Base-by-base conservation (phyloP, 2,888 invertebrate species). In the Zaprionus lineosus region DNA sequence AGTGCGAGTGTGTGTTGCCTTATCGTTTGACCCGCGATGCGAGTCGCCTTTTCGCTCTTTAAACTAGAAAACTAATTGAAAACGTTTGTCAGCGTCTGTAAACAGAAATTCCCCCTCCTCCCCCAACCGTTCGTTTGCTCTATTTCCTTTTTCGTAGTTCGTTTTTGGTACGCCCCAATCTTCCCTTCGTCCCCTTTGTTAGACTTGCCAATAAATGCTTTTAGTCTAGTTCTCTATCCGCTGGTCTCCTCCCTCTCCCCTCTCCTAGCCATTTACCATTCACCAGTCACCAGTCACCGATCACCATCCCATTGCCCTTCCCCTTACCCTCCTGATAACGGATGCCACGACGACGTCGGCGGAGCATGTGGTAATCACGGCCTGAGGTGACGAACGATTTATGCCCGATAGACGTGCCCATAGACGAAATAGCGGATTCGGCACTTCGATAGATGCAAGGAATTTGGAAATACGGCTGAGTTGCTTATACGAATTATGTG, bases 1-100 rank as follows among this genome's bases (percentile, higher is more conserved):
- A n/a, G 24, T 24, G 24, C n/a, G 24, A 33, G 33, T 57, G 57
- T 72, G 44, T 77, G 74, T 74, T 68, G 56, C 56, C 53, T 69
- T 74, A 65, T 61, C 72, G 75, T 72, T 68, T 78, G 83, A 83
- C 75, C 79, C 69, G 79, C 76, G 59, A 55, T 61, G 28, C 48
- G 56, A 43, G 56, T 64, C 71, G 71, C 61, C 60, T 61, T 65
- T 52, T 48, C 26, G 26, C 36, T 48, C 19, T 31, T 63, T 55
- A 56, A 59, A 69, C 62, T 46, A 55, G 51, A 31, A 39, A 57
- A 77, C 84, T 78, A 78, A 78, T 78, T 78, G 78, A 78, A 78
- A 77, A 82, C 78, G 84, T 82, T 78, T 78, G 84, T 78, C 78
- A 78, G 83, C 84, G 63, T 58, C 50, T 77, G 74, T 78, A 78